Conservation (phyloP, 2,888 invertebrate genomes). For the Ophion obscuratus region DNA sequence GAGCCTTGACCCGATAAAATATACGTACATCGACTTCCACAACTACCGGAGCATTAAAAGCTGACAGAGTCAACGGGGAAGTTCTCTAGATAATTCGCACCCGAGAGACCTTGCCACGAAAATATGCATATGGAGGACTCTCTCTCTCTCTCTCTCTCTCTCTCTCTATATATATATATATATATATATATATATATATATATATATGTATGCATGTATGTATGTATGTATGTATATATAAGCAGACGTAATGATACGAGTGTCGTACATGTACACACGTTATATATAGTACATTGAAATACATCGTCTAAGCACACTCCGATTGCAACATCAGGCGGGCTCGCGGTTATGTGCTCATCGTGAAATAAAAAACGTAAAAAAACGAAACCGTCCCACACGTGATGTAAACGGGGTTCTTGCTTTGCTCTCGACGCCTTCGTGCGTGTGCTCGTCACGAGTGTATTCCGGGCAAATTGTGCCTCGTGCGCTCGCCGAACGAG, state of each 20-base stretch:
- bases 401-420: no score
- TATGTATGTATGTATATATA: not conserved
- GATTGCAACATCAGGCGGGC: no score
- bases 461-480: no score
- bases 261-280: no score
- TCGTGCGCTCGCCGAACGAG: no score
- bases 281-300: not conserved
- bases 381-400: no score
- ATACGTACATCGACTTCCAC: conserved; percentile 22
- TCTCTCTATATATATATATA: no score
- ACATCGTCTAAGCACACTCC: conserved; percentile 1
- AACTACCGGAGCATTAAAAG: conserved; percentile 15
- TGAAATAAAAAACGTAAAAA: not conserved
- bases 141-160: no score
- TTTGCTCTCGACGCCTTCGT: no score
- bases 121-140: not conserved
- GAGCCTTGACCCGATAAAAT: conserved; percentile 45
- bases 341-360: no score
- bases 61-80: conserved; percentile 22
- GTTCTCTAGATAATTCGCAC: conserved; percentile 33
- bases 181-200: no score
- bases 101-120: conserved; percentile 21
- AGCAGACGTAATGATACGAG: not conserved
- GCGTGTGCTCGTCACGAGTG: no score
- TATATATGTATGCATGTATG: not conserved